Evolutionary conservation across 2,113 vertebrate species (phyloP), one percentile per base, ranked within the genome.

Genomic region (Eptesicus fuscus): DNA sequence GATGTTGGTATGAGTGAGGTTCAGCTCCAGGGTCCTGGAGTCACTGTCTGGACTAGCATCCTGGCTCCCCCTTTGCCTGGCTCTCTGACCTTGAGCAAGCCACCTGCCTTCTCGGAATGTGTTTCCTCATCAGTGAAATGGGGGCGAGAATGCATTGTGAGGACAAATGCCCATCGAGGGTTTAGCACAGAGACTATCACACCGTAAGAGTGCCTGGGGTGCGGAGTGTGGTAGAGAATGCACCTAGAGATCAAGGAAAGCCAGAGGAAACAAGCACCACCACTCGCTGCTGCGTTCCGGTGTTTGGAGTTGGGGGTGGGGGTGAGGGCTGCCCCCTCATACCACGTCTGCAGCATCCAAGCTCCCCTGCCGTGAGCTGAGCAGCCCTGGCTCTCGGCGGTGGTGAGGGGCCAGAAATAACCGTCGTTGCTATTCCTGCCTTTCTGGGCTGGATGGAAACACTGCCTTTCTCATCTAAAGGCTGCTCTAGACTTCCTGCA

Each of bases 331-430:
- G 2, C 13, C 40, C 28, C 61, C 63, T 28, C 84, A 32, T 47
- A 51, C 83, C 18, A 40, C 23, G 20, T 42, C 63, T 80, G 47
- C 74, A 77, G 73, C 95, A 47, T 51, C 67, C 76, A 87, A 63
- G 89, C 95, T 97, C 87, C 94, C 92, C 93, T 90, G 93, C 90
- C 76, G 40, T 42, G 77, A 85, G 93, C 90, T 85, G 90, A 97
- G 90, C 95, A 95, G 88, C 95, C 93, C 70, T 22, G 2, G 94
- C 0, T 4, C 65, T 49, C 80, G 96, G 94, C 0, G 69, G 95
- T 83, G 93, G 93, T 93, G 76, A 96, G 95, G 91, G 95, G 94
- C 96, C 97, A 96, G 97, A 97, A 97, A 97, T 97, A 97, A 96
- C 97, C 0, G 3, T 73, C 0, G 90, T 90, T 97, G 94, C 97